Evolutionary conservation across 2,888 invertebrate species (phyloP).

Genomic region (Hanleya hanleyi): DNA sequence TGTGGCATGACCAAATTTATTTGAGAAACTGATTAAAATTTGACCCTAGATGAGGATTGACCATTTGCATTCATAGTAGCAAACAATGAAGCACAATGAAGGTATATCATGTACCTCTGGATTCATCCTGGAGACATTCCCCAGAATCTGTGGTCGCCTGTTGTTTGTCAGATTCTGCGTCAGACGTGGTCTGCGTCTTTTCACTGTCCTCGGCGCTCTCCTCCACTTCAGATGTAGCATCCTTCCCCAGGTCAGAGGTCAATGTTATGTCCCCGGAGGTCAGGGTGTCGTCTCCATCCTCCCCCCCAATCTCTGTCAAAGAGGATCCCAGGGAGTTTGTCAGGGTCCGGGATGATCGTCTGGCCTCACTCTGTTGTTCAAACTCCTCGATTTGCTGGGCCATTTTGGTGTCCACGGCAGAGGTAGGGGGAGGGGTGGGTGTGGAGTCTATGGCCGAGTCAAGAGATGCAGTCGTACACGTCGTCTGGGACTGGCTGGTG

Average conservation of each 20-base stretch:
- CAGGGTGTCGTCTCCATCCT: not conserved
- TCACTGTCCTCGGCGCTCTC: constrained; percentile 45
- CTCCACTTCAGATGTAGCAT: constrained; percentile 48
- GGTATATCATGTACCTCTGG: constrained; percentile 39
- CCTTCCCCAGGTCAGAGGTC: constrained; percentile 56
- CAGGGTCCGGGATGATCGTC: not conserved
- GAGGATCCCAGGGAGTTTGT: not conserved
- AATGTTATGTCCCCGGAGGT: constrained; percentile 34
- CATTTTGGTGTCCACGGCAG: constrained; percentile 64
- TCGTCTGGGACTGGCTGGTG: not conserved
- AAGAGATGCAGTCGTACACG: not conserved
- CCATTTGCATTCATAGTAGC: no score
- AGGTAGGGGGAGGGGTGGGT: constrained; percentile 2
- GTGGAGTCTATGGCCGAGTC: not conserved
- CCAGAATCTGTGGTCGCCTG: constrained; percentile 41
- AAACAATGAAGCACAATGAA: no score
- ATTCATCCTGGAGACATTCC: constrained; percentile 43
- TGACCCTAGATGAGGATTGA: no score
- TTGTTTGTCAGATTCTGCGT: constrained; percentile 40
- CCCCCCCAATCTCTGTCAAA: not conserved
- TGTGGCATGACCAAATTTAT: no score
- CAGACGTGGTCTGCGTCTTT: constrained; percentile 45
- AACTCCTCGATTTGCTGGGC: constrained; percentile 66
- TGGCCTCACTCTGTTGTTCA: constrained; percentile 33
- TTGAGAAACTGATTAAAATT: no score